Evolutionary conservation across 2,797 vertebrate genomes (phyloP), one percentile per base, ranked within the genome.

Genomic region (Chiloscyllium punctatum): DNA sequence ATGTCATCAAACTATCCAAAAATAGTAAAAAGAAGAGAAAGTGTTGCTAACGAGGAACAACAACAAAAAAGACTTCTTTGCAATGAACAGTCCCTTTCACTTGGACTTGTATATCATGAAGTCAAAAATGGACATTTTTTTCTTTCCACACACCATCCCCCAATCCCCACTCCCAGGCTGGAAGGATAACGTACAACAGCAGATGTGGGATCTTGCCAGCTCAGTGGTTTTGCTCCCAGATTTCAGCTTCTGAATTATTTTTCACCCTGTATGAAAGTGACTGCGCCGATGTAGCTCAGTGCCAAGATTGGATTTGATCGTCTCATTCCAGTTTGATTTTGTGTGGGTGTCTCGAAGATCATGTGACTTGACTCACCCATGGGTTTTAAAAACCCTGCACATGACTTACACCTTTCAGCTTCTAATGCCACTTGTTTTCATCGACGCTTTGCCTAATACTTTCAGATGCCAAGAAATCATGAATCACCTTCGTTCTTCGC

Each of bases 21-120:
- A 99, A 99, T 98, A 99, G 98, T 98, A 99, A 99, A 99, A 98
- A 99, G 96, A 99, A 99, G 98, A 99, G 99, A 97, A 97, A 99
- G 97, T 99, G 99, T 98, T 99, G 99, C 98, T 99, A 98, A 98
- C 87, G 51, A 96, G 96, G 96, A 69, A 94, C 57, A 62, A 62
- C 57, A 71, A 53, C 21, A 71, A 57, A 72, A 33, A 16, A 97
- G 97, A 97, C 96, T 97, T 97, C 96, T 97, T 96, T 97, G 97
- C 97, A 97, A 97, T 97, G 97, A 97, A 97, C 97, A 97, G 98
- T 96, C 96, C 96, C 97, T 98, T 97, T 97, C 97, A 96, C 98
- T 98, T 97, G 98, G 98, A 98, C 97, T 96, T 96, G 97, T 87
- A 96, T 98, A 98, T 98, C 97, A 96, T 96, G 96, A 97, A 98